Percentiles rank a stretch among this genome's conserved stretches.
Conservation (phyloP, 1,140 invertebrate species). For the Drosophila tani region DNA sequence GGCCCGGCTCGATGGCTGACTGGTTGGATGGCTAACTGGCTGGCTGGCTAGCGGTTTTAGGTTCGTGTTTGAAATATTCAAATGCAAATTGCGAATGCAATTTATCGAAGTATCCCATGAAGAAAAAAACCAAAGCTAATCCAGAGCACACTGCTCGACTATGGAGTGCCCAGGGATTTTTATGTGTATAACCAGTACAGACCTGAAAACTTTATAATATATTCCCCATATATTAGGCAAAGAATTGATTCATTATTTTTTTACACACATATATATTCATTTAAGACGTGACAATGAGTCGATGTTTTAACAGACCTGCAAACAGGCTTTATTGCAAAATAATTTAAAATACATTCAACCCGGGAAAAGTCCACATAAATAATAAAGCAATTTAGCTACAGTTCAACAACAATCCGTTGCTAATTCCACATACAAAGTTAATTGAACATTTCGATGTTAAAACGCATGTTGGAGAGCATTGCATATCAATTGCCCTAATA, state of each 20-base stretch:
- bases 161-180: conserved; percentile 6
- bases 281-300: not conserved
- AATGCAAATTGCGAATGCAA: conserved; percentile 76
- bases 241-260: too few relatives aligned
- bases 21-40: conserved; percentile 33
- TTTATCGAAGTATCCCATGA: conserved; percentile 46
- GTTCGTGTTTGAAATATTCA: conserved; percentile 67
- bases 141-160: conserved; percentile 12
- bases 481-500: conserved; percentile 22
- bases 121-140: conserved; percentile 5
- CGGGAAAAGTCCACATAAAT: conserved; percentile 4
- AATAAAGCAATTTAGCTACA: conserved; percentile 14
- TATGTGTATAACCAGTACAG: not conserved
- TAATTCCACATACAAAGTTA: conserved; percentile 27
- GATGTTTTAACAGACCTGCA: not conserved
- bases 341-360: conserved; percentile 9
- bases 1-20: conserved; percentile 33
- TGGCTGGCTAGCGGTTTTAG: conserved; percentile 49
- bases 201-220: too few relatives aligned
- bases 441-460: conserved; percentile 28
- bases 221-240: too few relatives aligned
- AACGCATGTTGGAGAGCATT: conserved; percentile 7
- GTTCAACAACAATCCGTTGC: conserved; percentile 10
- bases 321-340: not conserved
- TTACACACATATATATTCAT: too few relatives aligned